These are phyloP conservation scores for Drosophila stalkeri DNA, from an alignment of 2,888 invertebrate species.

Conservation along the genomic window DNA sequence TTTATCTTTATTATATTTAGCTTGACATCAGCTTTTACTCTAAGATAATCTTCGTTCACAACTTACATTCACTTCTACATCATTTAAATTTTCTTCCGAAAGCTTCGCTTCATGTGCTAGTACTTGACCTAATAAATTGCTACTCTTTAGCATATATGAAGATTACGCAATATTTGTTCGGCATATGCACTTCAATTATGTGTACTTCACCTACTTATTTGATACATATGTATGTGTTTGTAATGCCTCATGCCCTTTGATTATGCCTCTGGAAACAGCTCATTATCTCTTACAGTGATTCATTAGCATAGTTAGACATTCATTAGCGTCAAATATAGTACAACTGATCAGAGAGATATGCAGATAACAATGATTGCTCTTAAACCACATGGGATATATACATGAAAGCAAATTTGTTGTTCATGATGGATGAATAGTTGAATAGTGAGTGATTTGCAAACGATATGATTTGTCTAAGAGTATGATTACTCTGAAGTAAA, in stretches of 20 bases:
- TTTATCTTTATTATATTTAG: no score
- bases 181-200: background rate
- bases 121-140: background rate
- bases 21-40: background rate
- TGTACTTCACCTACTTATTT: background rate
- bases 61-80: background rate
- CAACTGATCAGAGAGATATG: background rate
- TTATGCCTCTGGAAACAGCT: background rate
- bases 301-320: background rate
- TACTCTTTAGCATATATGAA: background rate
- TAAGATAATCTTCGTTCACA: no score
- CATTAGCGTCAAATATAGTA: background rate
- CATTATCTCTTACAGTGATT: background rate
- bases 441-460: background rate
- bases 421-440: slow-evolving; percentile 5
- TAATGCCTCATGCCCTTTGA: background rate
- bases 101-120: background rate
- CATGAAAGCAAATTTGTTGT: no score
- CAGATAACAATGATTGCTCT: slow-evolving; percentile 37
- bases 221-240: background rate
- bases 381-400: slow-evolving; percentile 21
- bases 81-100: background rate
- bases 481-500: background rate
- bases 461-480: no score
- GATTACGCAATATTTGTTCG: background rate